phyloP scores from a whole-genome alignment of 2,888 invertebrate species.

The Caenorhabditis sp. region DNA sequence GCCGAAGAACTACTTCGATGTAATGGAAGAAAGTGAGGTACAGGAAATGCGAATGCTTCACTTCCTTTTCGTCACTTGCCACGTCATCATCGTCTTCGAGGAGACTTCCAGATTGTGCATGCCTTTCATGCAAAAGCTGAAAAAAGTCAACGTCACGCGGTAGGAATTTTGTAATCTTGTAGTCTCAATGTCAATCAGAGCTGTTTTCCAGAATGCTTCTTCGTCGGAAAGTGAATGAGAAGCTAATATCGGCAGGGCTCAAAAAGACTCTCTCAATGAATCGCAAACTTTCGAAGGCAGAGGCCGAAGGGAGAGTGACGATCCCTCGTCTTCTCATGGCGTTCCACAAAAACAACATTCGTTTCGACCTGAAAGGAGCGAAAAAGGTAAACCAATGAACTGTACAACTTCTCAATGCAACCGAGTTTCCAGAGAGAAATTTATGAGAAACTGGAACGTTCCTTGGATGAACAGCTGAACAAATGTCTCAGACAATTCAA shows the following conservation, averaged over 20 bases:
- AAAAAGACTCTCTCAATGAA: no score
- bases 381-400: constrained; percentile 65
- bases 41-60: constrained; percentile 30
- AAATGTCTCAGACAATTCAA: constrained; percentile 82
- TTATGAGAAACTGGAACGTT: constrained; percentile 85
- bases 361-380: constrained; percentile 52
- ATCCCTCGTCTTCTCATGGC: constrained; percentile 92
- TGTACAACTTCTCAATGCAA: neutral
- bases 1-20: constrained; percentile 54
- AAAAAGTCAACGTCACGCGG: constrained; percentile 29
- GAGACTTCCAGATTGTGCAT: constrained; percentile 46
- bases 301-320: constrained; percentile 86
- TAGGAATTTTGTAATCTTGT: neutral
- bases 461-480: constrained; percentile 93
- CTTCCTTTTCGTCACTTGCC: constrained; percentile 53
- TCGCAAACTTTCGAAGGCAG: constrained; percentile 58
- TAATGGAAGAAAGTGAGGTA: constrained; percentile 31
- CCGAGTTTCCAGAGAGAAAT: constrained; percentile 60
- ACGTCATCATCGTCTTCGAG: constrained; percentile 53
- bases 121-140: constrained; percentile 28
- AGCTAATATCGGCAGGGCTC: neutral
- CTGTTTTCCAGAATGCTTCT: constrained; percentile 24
- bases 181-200: no score
- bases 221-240: constrained; percentile 22
- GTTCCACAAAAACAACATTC: constrained; percentile 81